A percentile compares a stretch with the other conserved stretches of the same genome.
Conservation (phyloP, 2,888 invertebrate species). For the Caenorhabditis doughertyi region DNA sequence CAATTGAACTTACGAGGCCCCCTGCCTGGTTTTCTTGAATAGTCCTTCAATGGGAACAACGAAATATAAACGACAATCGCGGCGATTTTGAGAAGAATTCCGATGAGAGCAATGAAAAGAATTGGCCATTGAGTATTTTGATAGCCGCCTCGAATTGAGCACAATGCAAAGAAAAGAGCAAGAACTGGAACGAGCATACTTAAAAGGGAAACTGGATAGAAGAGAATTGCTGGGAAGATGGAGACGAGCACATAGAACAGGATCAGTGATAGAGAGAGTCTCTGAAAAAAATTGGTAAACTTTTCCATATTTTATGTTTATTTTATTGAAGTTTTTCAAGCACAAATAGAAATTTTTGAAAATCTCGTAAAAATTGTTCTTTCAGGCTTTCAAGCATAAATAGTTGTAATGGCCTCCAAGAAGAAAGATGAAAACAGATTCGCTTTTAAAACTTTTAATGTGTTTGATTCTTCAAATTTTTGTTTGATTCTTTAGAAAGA, state of each 20-base stretch:
- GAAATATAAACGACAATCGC: constrained; percentile 69
- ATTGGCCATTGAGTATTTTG: constrained; percentile 69
- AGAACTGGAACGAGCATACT: constrained; percentile 66
- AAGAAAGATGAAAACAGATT: no score
- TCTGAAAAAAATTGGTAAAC: constrained; percentile 65
- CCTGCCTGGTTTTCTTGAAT: constrained; percentile 34
- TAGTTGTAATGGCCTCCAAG: no score
- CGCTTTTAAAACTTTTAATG: no score
- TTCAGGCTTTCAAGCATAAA: no score
- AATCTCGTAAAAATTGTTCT: no score
- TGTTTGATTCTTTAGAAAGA: no score
- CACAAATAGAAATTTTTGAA: no score
- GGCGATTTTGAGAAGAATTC: constrained; percentile 71
- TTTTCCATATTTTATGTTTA: no score
- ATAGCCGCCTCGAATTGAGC: constrained; percentile 63
- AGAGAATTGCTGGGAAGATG: constrained; percentile 65
- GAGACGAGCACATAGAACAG: constrained; percentile 72
- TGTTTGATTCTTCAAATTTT: no score
- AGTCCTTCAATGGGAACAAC: constrained; percentile 65
- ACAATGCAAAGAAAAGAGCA: constrained; percentile 67
- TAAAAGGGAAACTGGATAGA: constrained; percentile 69
- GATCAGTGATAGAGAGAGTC: constrained; percentile 66
- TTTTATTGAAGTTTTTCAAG: no score
- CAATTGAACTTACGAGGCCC: constrained; percentile 37
- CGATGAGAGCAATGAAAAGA: constrained; percentile 70